phyloP scores from a whole-genome alignment of 2,113 vertebrate genomes.

The Zosterops lateralis region DNA sequence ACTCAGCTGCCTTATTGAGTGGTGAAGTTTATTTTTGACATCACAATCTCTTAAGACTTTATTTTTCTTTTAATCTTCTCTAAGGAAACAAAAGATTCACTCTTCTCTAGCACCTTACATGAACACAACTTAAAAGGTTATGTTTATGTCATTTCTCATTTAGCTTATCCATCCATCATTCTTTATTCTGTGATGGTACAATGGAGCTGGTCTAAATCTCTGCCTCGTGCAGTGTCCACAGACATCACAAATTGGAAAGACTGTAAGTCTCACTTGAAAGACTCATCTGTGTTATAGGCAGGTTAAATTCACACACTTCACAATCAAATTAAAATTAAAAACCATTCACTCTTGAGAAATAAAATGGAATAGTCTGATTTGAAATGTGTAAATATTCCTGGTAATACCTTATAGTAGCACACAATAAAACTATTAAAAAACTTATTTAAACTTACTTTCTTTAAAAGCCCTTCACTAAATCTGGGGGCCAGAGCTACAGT shows the following conservation, averaged over 20 bases:
- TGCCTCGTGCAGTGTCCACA: accelerated
- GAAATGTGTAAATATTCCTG: neutral
- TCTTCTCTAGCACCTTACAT: neutral
- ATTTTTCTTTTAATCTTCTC: neutral
- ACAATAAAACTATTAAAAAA: neutral
- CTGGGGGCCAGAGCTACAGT: neutral
- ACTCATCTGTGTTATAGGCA: neutral
- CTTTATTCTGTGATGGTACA: neutral
- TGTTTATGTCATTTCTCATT: neutral
- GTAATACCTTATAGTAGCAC: neutral
- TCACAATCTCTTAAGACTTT: neutral
- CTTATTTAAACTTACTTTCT: neutral
- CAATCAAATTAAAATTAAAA: neutral
- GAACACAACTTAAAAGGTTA: neutral
- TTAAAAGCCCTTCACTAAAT: neutral
- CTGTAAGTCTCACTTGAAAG: neutral
- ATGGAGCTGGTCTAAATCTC: neutral
- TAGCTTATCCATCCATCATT: neutral
- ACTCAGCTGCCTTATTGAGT: neutral
- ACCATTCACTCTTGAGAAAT: neutral
- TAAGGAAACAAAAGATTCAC: neutral
- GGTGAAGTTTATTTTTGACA: neutral
- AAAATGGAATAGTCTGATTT: accelerated
- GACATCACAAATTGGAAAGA: neutral
- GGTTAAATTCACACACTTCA: neutral